phyloP scores from a whole-genome alignment of 2,888 invertebrate genomes.

The Dorcus hopei region DNA sequence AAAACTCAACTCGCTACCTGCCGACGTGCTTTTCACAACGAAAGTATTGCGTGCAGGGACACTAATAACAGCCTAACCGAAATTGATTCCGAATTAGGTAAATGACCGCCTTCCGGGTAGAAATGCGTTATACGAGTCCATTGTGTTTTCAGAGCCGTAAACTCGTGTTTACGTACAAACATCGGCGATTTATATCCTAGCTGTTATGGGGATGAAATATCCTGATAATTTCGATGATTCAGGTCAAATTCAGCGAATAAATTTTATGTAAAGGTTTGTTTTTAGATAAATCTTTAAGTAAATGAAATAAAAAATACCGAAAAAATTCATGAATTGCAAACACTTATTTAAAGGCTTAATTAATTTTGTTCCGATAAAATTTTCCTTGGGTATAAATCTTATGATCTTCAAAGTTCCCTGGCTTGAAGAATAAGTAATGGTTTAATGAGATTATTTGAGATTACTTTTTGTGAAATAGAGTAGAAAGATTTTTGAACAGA shows the following conservation, averaged over 20 bases:
- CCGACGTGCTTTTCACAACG: background rate
- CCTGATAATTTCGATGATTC: background rate
- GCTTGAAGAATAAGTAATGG: too few relatives aligned
- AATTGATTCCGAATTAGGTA: slow-evolving; percentile 9
- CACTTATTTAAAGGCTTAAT: too few relatives aligned
- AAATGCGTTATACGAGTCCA: background rate
- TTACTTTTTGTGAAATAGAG: too few relatives aligned
- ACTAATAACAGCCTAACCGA: background rate
- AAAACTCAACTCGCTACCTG: background rate
- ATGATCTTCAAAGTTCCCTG: too few relatives aligned
- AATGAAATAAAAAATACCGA: too few relatives aligned
- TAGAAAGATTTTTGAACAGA: too few relatives aligned
- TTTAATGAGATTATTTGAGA: too few relatives aligned
- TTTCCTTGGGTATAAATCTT: too few relatives aligned
- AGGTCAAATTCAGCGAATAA: background rate
- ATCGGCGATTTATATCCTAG: background rate
- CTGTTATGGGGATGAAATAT: background rate
- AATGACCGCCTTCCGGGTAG: background rate
- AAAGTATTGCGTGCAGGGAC: background rate
- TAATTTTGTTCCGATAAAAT: too few relatives aligned
- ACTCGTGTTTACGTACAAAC: background rate
- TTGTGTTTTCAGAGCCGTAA: background rate
- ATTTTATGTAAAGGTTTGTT: too few relatives aligned
- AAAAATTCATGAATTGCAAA: too few relatives aligned
- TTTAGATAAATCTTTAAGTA: too few relatives aligned